Conservation (phyloP, 1,140 invertebrate genomes). For the Drosophila aff. region DNA sequence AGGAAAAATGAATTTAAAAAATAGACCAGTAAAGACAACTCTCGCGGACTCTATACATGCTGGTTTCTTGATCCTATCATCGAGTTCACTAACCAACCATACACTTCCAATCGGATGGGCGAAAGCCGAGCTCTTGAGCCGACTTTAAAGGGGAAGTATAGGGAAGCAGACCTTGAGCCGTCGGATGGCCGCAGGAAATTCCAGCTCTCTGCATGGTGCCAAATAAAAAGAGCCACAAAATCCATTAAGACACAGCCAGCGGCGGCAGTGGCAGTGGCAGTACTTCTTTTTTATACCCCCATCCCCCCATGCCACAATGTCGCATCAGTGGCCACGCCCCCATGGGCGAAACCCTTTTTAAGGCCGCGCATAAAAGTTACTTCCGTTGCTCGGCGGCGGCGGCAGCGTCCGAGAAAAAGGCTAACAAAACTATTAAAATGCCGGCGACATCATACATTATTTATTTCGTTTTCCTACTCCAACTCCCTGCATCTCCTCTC, state of each 20-base stretch:
- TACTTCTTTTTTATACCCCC: neutral
- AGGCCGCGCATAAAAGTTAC: slow-evolving; percentile 73
- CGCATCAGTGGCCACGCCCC: slow-evolving; percentile 13
- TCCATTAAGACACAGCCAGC: slow-evolving; percentile 66
- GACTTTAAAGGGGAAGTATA: slow-evolving; percentile 28
- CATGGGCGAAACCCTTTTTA: slow-evolving; percentile 52
- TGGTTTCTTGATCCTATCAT: slow-evolving; percentile 5
- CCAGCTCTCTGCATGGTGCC: slow-evolving; percentile 59
- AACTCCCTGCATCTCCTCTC: slow-evolving; percentile 21
- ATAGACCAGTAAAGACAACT: too few species aligned
- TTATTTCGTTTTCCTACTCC: slow-evolving; percentile 53
- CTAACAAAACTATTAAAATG: slow-evolving; percentile 82
- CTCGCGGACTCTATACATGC: neutral
- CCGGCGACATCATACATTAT: slow-evolving; percentile 81
- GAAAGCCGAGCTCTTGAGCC: slow-evolving; percentile 9
- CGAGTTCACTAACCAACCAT: slow-evolving; percentile 5
- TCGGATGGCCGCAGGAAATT: slow-evolving; percentile 44
- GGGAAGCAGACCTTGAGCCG: slow-evolving; percentile 19
- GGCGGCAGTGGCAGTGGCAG: slow-evolving; percentile 36
- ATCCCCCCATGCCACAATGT: slow-evolving; percentile 9
- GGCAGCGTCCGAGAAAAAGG: slow-evolving; percentile 45
- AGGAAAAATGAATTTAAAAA: neutral
- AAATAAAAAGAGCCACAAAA: slow-evolving; percentile 79
- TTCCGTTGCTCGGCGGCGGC: slow-evolving; percentile 55
- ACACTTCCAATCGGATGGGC: slow-evolving; percentile 18